A percentile compares a stretch with the other conserved stretches of the same genome.
Conservation (phyloP, 2,888 invertebrate species). For the Nemotelus pantherinus region DNA sequence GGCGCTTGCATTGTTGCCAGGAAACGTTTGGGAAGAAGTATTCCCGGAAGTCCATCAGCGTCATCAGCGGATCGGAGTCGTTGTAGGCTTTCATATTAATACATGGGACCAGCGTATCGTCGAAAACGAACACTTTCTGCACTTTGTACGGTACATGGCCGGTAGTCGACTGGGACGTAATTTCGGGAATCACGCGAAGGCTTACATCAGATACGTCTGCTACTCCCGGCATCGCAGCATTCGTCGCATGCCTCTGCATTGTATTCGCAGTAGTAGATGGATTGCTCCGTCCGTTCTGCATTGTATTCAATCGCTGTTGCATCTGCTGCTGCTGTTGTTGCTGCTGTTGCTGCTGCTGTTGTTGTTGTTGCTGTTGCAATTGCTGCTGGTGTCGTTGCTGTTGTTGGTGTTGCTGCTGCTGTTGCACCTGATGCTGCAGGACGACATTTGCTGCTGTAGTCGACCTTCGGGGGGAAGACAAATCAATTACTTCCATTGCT, state of each 20-base stretch:
- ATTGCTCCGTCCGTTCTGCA: slow-evolving; percentile 47
- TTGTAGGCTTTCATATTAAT: slow-evolving; percentile 88
- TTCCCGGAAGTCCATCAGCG: slow-evolving; percentile 81
- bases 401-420: slow-evolving; percentile 13
- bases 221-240: slow-evolving; percentile 54
- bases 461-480: slow-evolving; percentile 67
- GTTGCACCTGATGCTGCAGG: slow-evolving; percentile 54
- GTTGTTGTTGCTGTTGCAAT: slow-evolving; percentile 40
- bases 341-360: slow-evolving; percentile 56
- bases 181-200: slow-evolving; percentile 73
- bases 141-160: slow-evolving; percentile 81
- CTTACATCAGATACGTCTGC: slow-evolving; percentile 4
- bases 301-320: slow-evolving; percentile 40
- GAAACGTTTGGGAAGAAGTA: slow-evolving; percentile 83
- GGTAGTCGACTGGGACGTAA: slow-evolving; percentile 68
- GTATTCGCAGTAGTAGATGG: slow-evolving; percentile 60
- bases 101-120: slow-evolving; percentile 83
- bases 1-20: slow-evolving; percentile 78
- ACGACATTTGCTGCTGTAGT: slow-evolving; percentile 58
- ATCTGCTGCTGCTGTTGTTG: slow-evolving; percentile 55
- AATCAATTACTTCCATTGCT: slow-evolving; percentile 66
- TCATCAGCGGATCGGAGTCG: slow-evolving; percentile 83
- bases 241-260: slow-evolving; percentile 66
- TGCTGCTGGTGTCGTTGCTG: slow-evolving; percentile 50
- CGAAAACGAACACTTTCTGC: slow-evolving; percentile 78